These are phyloP conservation scores for Anoura caudifer DNA, from an alignment of 2,113 vertebrate genomes.

Conservation along the genomic window DNA sequence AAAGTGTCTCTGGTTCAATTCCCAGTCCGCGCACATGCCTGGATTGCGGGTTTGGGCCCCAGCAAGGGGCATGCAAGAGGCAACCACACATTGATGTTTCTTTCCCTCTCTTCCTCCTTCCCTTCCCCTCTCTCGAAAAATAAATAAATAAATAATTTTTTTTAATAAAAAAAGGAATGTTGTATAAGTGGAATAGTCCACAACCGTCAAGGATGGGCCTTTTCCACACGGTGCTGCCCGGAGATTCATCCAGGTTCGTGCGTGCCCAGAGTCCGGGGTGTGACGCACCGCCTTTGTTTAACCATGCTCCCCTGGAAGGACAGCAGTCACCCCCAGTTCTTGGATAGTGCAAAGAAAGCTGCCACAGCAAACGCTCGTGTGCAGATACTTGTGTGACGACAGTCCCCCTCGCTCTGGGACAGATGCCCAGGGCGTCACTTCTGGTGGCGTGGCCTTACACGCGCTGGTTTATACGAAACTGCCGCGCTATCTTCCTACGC, in stretches of 20 bases:
- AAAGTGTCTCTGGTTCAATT: too few relatives aligned
- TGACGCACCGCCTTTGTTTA: not conserved
- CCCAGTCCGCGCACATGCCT: too few relatives aligned
- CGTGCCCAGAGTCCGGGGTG: not conserved
- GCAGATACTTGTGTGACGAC: too few relatives aligned
- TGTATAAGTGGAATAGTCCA: not conserved
- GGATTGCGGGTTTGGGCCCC: too few relatives aligned
- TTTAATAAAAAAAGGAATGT: not conserved
- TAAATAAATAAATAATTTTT: too few relatives aligned
- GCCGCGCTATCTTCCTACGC: not conserved
- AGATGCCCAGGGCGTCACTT: not conserved
- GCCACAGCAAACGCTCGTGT: too few relatives aligned
- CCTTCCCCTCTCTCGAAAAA: too few relatives aligned
- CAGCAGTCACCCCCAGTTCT: not conserved
- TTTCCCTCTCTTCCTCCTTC: too few relatives aligned
- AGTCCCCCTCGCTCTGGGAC: too few relatives aligned
- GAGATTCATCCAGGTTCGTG: not conserved
- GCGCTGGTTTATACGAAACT: not conserved
- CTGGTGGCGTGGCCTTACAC: not conserved
- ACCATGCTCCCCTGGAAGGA: not conserved
- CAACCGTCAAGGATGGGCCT: not conserved
- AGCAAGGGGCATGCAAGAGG: too few relatives aligned
- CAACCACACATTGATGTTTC: too few relatives aligned
- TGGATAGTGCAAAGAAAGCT: too few relatives aligned
- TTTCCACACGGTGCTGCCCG: not conserved